Evolutionary conservation across 2,888 invertebrate species (phyloP), one percentile per base, ranked within the genome.

Genomic region (Tridacna gigas): DNA sequence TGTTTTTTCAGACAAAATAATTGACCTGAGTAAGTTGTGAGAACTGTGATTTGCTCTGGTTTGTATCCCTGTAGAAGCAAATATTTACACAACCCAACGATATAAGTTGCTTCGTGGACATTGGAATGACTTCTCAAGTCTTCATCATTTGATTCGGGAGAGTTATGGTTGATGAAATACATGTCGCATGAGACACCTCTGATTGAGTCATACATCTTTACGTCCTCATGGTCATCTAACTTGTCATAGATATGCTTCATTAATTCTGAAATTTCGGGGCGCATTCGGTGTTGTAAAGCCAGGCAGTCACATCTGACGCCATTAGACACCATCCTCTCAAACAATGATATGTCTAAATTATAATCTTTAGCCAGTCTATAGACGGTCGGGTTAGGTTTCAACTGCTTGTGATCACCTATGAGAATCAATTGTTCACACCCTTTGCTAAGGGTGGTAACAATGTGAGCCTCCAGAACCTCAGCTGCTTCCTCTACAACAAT

Each of bases 401-500:
- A 95, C 92, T 98, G 98, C 93, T 97, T 96, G 93, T 98, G 98
- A 94, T 98, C 97, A 69, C 94, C 98, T 86, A 98, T 97, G 18
- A 98, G 96, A 91, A 98, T 97, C 0, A 97, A 96, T 94, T 98
- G 98, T 93, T 98, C 95, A 86, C 97, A 97, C 69, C 96, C 95
- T 28, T 96, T 94, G 0, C 97, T 97, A 25, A 98, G 95, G 0
- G 97, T 96, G 0, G 97, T 96, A 0, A 98, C 95, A 18, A 98
- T 96, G 92, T 98, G 98, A 0, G 97, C 96, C 93, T 98, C 98
- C 51, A 98, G 94, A 0, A 98, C 97, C 95, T 98, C 98, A 0
- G 97, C 98, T 0, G 98, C 98, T 95, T 98, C 98, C 94, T 98
- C 98, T 0, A 98, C 97, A 25, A 96, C 93, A 18, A 95, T 93